Percentiles rank a stretch among this genome's conserved stretches.
Evolutionary conservation across 2,888 invertebrate species (phyloP).

Genomic region (Cataglyphis rosenhaueri): DNA sequence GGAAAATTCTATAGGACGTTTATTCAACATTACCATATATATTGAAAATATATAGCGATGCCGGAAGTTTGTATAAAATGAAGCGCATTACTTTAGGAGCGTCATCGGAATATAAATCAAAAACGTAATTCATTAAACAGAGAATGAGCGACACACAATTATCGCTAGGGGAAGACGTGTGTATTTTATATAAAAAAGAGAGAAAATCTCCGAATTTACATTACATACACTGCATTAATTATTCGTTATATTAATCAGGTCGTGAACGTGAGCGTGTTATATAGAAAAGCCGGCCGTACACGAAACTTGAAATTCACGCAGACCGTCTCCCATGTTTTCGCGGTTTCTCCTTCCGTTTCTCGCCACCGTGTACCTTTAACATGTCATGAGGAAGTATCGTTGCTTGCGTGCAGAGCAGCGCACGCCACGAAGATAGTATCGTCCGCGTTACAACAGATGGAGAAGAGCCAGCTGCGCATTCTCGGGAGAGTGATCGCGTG

Average conservation of each 20-base stretch:
- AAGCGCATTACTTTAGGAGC: neutral
- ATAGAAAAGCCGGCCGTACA: conserved; percentile 14
- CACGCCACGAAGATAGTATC: conserved; percentile 22
- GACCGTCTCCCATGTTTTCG: conserved; percentile 44
- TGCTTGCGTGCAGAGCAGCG: conserved; percentile 22
- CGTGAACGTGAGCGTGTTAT: conserved; percentile 17
- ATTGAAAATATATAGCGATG: conserved; percentile 34
- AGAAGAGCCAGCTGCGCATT: conserved; percentile 35
- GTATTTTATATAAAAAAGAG: neutral
- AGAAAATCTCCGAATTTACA: conserved; percentile 23
- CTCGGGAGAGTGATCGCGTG: conserved; percentile 45
- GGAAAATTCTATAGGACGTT: conserved; percentile 15
- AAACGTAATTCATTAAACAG: conserved; percentile 29
- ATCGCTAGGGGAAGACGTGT: neutral
- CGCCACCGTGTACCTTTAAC: conserved; percentile 34
- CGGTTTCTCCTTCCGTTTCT: conserved; percentile 40
- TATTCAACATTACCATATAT: conserved; percentile 52
- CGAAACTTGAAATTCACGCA: conserved; percentile 37
- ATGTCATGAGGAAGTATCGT: conserved; percentile 44
- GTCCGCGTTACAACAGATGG: conserved; percentile 46
- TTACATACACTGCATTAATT: conserved; percentile 21
- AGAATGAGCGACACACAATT: conserved; percentile 3
- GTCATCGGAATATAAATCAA: conserved; percentile 40
- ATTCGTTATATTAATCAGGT: conserved; percentile 47
- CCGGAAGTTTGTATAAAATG: conserved; percentile 20